Evolutionary conservation across 2,797 vertebrate genomes (phyloP), one percentile per base, ranked within the genome.

Genomic region (Scolopax bukidnonensis): DNA sequence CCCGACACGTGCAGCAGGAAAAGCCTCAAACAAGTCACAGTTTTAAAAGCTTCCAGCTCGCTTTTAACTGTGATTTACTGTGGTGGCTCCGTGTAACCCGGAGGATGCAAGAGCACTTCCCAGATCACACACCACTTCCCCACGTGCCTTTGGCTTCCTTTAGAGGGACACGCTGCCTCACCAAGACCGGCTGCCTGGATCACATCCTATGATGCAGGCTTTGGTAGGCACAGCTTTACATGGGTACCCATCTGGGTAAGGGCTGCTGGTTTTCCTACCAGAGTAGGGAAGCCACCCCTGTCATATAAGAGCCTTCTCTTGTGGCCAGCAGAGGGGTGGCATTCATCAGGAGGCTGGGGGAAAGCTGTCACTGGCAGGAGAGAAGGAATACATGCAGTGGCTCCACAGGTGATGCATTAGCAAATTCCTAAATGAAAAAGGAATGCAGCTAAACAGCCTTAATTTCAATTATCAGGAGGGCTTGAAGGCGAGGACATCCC

Each of bases 31-130:
- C 65, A 59, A 91, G 45, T 20, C 79, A 79, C 76, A 84, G 74
- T 54, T 82, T 69, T 69, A 84, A 95, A 90, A 76, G 74, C 63
- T 79, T 88, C 67, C 89, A 96, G 51, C 61, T 82, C 74, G 19
- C 87, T 95, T 86, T 92, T 92, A 87, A 10, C 71, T 40, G 78
- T 71, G 92, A 89, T 95, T 93, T 88, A 93, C 85, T 75, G 76
- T 3, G 41, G 65, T 47, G 93, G 61, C 47, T 69, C 77, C 73
- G n/a, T 68, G 64, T 50, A 84, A 78, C 76, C 48, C 0, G 0
- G 53, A 91, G 85, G 69, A 88, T 57, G 67, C 87, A 79, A 86
- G 16, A 92, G 63, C 67, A 57, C 77, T 86, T 93, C 71, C 87
- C 48, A 70, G 68, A 43, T 89, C 79, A 74, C 71, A 45, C 38